These are phyloP conservation scores for Rhynchophorus ferrugineus DNA, from an alignment of 1,140 invertebrate genomes.

Conservation along the genomic window DNA sequence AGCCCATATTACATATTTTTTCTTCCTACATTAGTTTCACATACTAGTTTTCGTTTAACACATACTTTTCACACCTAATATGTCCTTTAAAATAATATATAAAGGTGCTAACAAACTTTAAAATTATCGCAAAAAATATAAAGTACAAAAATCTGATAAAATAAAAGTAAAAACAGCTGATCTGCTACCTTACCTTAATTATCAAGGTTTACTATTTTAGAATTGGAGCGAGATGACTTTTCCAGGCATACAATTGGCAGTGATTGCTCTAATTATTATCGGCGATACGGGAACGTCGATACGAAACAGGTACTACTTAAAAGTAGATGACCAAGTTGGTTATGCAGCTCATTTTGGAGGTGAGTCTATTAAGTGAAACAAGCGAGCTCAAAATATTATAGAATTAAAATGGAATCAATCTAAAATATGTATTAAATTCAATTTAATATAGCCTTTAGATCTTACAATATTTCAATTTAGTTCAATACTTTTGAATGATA, in stretches of 20 bases:
- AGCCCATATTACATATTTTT: too few relatives aligned
- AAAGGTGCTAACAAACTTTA: too few relatives aligned
- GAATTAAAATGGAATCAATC: neutral
- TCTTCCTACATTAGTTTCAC: too few relatives aligned
- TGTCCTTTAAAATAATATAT: too few relatives aligned
- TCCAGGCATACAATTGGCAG: conserved; percentile 66
- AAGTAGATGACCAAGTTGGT: conserved; percentile 56
- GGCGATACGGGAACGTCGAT: conserved; percentile 65
- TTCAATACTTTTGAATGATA: too few relatives aligned
- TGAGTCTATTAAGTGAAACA: conserved; percentile 55
- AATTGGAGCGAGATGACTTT: conserved; percentile 92
- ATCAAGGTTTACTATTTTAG: too few relatives aligned
- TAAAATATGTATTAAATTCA: neutral
- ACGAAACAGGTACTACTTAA: conserved; percentile 66
- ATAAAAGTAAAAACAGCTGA: too few relatives aligned
- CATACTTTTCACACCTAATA: too few relatives aligned
- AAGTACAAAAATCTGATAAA: neutral
- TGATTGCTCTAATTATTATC: conserved; percentile 62
- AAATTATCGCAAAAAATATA: too few relatives aligned
- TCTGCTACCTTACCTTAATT: too few relatives aligned
- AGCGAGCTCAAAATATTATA: conserved; percentile 43
- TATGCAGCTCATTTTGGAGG: conserved; percentile 83
- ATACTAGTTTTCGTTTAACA: too few relatives aligned
- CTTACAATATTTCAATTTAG: too few relatives aligned
- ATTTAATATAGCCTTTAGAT: neutral